Base-by-base conservation (phyloP, 2,113 vertebrate genomes). In the Eulemur rufifrons region DNA sequence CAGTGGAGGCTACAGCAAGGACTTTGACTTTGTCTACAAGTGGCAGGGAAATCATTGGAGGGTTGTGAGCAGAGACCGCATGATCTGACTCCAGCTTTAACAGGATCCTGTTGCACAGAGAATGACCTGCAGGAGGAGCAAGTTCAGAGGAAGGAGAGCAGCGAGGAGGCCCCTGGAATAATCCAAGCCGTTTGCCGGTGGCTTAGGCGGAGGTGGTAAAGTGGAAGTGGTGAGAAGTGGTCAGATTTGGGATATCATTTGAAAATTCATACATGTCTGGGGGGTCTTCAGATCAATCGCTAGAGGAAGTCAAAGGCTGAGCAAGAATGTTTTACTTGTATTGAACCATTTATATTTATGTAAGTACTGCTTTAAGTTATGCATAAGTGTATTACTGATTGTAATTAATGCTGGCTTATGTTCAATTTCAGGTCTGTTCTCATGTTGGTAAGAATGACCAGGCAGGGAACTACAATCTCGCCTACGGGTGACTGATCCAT, bases 1-100 rank as follows among this genome's bases (percentile, higher is more conserved):
- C 10, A 21, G 32, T 0, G 3, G 1, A 32, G 20, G 90, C 4
- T 8, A 5, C 0, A 0, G 6, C 7, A 13, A 45, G 42, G 69
- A 37, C 73, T 20, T 39, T 0, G 5, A 69, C 59, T n/a, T 42
- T 29, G 95, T 56, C 45, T 42, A 73, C 1, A 3, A 61, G 59
- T 25, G 21, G 27, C 61, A 85, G 11, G 84, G 23, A 66, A 73
- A 54, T 14, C 17, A 1, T 5, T 21, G 1, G 1, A 86, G 29
- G 21, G 8, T 6, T 5, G 37, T 56, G 54, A 34, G 8, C 45
- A 37, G 83, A 42, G 29, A 21, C 52, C 0, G 0, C 2, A 0
- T 20, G 52, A 47, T 29, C 12, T 5, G 32, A 27, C 71, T 56
- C 50, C 11, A n/a, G 32, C 32, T 23, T 52, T 78, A 52, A 23